These are phyloP conservation scores for Chauna torquata DNA, from an alignment of 2,113 vertebrate species.

Conservation along the genomic window DNA sequence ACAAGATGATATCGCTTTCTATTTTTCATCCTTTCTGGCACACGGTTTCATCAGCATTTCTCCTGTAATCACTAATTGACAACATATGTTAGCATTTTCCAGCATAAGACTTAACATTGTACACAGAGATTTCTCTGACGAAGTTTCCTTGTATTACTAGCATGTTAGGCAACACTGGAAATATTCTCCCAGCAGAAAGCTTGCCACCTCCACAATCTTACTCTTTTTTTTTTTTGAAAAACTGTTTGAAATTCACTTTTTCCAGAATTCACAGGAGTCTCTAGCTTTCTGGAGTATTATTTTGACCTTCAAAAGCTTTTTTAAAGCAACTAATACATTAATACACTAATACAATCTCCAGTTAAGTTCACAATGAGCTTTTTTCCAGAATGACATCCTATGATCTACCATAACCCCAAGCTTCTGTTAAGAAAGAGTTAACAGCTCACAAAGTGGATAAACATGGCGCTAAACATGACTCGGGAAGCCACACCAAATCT, in stretches of 20 bases:
- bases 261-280: not conserved
- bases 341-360: not conserved
- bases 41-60: constrained; percentile 26
- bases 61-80: constrained; percentile 47
- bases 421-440: not conserved
- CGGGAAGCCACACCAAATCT: not conserved
- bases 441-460: not conserved
- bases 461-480: not conserved
- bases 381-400: not conserved
- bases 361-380: not conserved
- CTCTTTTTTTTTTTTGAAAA: not conserved
- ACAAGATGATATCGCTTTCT: constrained; percentile 61
- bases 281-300: not conserved
- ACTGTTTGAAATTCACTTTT: not conserved
- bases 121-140: not conserved
- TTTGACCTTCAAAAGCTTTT: not conserved
- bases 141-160: not conserved
- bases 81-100: constrained; percentile 58
- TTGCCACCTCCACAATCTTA: not conserved
- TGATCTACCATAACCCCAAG: not conserved
- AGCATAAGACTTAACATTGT: constrained; percentile 12
- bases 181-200: not conserved
- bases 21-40: constrained; percentile 56
- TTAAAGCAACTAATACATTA: not conserved
- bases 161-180: not conserved